Percentiles rank a stretch among this genome's conserved stretches.
Evolutionary conservation across 2,797 vertebrate species (phyloP).

Genomic region (Vespertilio murinus): DNA sequence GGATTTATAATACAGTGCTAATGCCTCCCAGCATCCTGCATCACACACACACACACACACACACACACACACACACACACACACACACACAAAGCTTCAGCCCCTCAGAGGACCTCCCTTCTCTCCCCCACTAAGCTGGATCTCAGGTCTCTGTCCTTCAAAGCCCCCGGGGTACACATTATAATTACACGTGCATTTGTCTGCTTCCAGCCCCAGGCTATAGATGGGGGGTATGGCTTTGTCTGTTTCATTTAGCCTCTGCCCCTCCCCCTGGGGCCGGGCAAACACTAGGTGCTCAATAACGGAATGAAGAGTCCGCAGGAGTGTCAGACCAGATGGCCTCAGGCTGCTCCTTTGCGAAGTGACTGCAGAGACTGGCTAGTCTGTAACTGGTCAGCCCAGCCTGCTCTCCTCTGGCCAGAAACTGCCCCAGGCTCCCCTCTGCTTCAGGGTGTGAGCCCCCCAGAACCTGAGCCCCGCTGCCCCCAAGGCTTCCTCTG

Average conservation of each 20-base stretch:
- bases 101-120: background rate
- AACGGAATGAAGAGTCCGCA: background rate
- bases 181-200: background rate
- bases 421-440: background rate
- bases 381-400: no score
- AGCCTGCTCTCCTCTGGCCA: rapidly evolving
- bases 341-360: background rate
- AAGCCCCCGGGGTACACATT: background rate
- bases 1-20: background rate
- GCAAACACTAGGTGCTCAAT: background rate
- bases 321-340: background rate
- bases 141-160: background rate
- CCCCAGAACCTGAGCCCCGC: background rate
- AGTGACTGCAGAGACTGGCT: background rate
- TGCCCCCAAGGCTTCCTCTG: background rate
- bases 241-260: background rate
- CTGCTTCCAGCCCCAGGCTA: no score
- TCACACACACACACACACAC: background rate
- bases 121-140: background rate
- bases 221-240: rapidly evolving
- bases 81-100: background rate
- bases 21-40: background rate
- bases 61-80: no score
- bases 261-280: background rate
- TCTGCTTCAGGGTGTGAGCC: background rate